Conservation (phyloP, 2,113 vertebrate genomes). For the Cynopterus brachyotis region DNA sequence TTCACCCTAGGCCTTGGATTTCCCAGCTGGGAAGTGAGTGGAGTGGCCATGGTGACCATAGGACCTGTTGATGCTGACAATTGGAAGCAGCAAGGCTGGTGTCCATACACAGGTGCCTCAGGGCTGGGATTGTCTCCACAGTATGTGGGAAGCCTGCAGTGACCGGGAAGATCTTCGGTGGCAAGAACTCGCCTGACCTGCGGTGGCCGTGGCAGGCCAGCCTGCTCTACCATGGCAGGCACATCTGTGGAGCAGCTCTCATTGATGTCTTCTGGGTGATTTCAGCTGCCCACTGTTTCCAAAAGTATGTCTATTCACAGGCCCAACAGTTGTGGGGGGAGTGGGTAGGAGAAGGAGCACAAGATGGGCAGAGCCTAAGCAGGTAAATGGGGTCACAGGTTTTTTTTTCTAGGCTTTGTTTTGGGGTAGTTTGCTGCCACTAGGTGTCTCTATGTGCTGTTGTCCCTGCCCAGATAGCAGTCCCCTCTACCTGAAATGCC, state of each 20-base stretch:
- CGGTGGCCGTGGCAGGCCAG: slow-evolving; percentile 87
- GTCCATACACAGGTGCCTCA: background rate
- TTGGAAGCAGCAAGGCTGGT: background rate
- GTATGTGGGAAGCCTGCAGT: background rate
- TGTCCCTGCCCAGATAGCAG: background rate
- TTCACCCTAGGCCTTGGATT: background rate
- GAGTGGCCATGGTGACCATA: background rate
- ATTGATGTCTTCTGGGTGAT: slow-evolving; percentile 77
- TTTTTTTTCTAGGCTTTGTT: background rate
- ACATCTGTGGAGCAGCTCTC: slow-evolving; percentile 84
- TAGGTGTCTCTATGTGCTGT: background rate
- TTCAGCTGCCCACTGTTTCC: slow-evolving; percentile 64
- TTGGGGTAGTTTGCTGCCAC: background rate
- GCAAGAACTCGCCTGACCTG: background rate
- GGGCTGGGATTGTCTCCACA: slow-evolving; percentile 14
- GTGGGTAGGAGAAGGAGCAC: background rate
- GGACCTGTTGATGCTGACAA: background rate
- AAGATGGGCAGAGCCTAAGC: background rate
- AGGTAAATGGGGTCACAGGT: accelerated
- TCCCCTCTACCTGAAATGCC: background rate
- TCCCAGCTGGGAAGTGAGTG: background rate
- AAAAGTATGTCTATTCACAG: background rate
- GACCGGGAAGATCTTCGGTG: background rate
- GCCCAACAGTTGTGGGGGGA: background rate
- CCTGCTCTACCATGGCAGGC: slow-evolving; percentile 70